Evolutionary conservation across 2,113 vertebrate genomes (phyloP), one percentile per base, ranked within the genome.

Genomic region (Rhinichthys klamathensis): DNA sequence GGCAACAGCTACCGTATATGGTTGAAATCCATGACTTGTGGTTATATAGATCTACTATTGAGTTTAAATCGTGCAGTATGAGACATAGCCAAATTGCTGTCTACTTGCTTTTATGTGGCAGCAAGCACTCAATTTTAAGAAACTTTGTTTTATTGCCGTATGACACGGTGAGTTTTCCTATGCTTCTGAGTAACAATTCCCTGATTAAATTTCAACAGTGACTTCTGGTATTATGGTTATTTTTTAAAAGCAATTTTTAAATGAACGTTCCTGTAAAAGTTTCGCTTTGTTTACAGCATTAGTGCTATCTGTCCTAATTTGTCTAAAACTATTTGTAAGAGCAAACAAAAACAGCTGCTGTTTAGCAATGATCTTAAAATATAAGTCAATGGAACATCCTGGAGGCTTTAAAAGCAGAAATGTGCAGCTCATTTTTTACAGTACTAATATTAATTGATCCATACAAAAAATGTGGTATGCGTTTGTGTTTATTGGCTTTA

Each of bases 21-120:
- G 21, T n/a, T 54, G 10, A 82, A 51, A 82, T 67, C 63, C 80
- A 51, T 69, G 44, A 69, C 65, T 72, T 58, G 67, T 56, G 30
- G 67, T 30, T 11, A 72, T 27, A 41, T 54, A 72, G 81, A 41
- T 25, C 46, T 38, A 51, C 23, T 38, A 58, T 58, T 41, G 51
- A 72, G 12, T 32, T 82, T 49, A 82, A 69, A 54, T 69, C 23
- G 18, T 80, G 32, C 77, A 13, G 80, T 32, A 60, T 61, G 56
- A 80, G 58, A 12, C 16, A 60, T 16, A 46, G 44, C 79, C 30
- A 70, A 35, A 44, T 60, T 35, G 54, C 25, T 65, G 60, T 46
- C 38, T 41, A 49, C 2, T 44, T 16, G 35, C 8, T 2, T 61
- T 63, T 6, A 27, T 80, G 77, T 44, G n/a, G 58, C 58, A 61